These are phyloP conservation scores for Zingel zingel DNA, from an alignment of 2,113 vertebrate species.

Conservation along the genomic window DNA sequence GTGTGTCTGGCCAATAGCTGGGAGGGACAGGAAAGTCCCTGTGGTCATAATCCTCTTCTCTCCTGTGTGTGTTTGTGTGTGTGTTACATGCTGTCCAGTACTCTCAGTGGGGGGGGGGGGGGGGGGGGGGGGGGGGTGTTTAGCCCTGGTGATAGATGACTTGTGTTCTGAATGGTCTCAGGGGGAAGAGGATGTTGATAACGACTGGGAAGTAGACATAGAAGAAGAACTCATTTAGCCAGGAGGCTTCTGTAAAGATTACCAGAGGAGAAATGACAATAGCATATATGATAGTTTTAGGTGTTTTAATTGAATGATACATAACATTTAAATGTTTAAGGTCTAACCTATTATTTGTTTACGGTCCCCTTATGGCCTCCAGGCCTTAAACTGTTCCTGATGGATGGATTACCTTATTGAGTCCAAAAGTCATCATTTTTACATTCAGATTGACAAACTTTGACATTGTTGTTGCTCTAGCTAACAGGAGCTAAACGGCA, in stretches of 20 bases:
- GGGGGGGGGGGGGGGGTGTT: slow-evolving; percentile 6
- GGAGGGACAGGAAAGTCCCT: slow-evolving; percentile 61
- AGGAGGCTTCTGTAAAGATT: neutral
- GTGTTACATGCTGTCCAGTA: slow-evolving; percentile 20
- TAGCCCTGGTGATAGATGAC: slow-evolving; percentile 13
- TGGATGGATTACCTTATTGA: neutral
- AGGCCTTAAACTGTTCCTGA: slow-evolving; percentile 5
- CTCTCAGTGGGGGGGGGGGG: neutral
- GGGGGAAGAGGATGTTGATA: slow-evolving; percentile 10
- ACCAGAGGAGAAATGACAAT: neutral
- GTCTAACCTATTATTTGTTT: slow-evolving; percentile 10
- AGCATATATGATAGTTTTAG: neutral
- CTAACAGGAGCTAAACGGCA: too few species aligned
- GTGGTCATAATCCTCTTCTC: slow-evolving; percentile 65
- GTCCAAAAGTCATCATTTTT: neutral
- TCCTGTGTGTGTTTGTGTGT: slow-evolving; percentile 39
- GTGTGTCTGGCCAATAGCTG: slow-evolving; percentile 30
- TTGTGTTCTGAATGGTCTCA: slow-evolving; percentile 31
- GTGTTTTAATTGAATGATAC: neutral
- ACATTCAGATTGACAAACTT: neutral
- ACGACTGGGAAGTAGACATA: neutral
- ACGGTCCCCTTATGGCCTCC: neutral
- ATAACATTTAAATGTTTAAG: neutral
- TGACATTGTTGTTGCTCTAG: too few species aligned
- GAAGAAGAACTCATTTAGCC: neutral